Evolutionary conservation across 2,888 invertebrate species (phyloP), one percentile per base, ranked within the genome.

Genomic region (Cantharis lateralis): DNA sequence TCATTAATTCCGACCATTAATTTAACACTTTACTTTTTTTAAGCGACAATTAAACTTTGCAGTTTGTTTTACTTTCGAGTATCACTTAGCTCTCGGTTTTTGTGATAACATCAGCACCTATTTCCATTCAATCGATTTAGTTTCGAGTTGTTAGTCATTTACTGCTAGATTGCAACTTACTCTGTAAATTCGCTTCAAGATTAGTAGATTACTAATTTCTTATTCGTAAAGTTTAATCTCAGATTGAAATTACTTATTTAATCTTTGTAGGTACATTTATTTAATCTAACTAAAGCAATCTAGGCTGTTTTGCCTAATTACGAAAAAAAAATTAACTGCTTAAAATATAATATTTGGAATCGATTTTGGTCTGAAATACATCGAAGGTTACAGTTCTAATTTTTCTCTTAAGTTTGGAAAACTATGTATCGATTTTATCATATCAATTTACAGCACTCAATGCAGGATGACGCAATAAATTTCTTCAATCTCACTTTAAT

Each of bases 1-100:
- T 75, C 64, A 75, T 75, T 75, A 71, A 62, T 68, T 70, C 48
- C 15, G 18, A n/a, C 18, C n/a, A 18, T 16, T 15, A 28, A 70
- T 7, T 13, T 66, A 20, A 70, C 18, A 2, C 18, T 15, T 70
- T 61, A 16, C 32, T 32, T 15, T 70, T 24, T 18, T 70, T 61
- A n/a, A 15, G 15, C 62, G 9, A 62, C 71, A 71, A 24, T 20
- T 24, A 66, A 66, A 48, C 48, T n/a, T 48, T 7, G n/a, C 48
- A 48, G n/a, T 48, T 48, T 48, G n/a, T 48, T 48, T 48, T 48
- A 48, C 48, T 48, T 48, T 48, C 48, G n/a, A 48, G 48, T 48
- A 48, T 48, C 48, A 48, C 48, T 48, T 48, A 48, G 48, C n/a
- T 48, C 48, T 48, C 9, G 5, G 48, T n/a, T 48, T 48, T 48